phyloP scores from a whole-genome alignment of 2,888 invertebrate species.

The Drosophila algonquin region DNA sequence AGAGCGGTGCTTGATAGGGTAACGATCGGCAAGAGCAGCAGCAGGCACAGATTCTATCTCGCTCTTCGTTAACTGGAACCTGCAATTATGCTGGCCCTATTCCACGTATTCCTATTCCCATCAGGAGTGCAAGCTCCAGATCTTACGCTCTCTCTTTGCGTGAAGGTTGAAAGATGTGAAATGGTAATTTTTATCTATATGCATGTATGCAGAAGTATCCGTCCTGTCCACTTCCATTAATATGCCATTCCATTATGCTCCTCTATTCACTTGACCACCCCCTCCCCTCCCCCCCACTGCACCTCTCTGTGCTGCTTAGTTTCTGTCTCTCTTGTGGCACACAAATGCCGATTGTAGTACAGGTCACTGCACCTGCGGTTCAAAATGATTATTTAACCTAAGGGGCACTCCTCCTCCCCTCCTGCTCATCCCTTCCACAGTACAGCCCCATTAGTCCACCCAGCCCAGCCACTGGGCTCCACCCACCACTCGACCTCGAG shows the following conservation, averaged over 20 bases:
- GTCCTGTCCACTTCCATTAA: background rate
- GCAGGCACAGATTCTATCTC: background rate
- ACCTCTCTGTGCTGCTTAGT: background rate
- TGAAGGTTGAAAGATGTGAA: background rate
- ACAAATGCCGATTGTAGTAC: constrained; percentile 32
- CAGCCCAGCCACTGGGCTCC: background rate
- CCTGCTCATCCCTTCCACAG: background rate
- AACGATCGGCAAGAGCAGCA: background rate
- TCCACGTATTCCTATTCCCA: background rate
- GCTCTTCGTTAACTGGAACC: background rate
- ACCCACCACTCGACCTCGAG: constrained; percentile 11
- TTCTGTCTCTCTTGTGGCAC: background rate
- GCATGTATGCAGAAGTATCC: no score
- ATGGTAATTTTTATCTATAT: no score
- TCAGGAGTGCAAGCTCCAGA: background rate
- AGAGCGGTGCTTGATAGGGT: background rate
- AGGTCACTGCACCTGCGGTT: constrained; percentile 47
- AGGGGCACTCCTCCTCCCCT: constrained; percentile 3
- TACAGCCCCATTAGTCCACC: background rate
- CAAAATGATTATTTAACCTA: constrained; percentile 31
- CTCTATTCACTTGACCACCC: background rate
- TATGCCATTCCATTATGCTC: no score
- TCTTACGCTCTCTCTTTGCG: background rate
- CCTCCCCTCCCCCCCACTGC: background rate
- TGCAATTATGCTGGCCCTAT: background rate